Evolutionary conservation across 2,888 invertebrate genomes (phyloP), one percentile per base, ranked within the genome.

Genomic region (Xanthostigma xanthostigma): DNA sequence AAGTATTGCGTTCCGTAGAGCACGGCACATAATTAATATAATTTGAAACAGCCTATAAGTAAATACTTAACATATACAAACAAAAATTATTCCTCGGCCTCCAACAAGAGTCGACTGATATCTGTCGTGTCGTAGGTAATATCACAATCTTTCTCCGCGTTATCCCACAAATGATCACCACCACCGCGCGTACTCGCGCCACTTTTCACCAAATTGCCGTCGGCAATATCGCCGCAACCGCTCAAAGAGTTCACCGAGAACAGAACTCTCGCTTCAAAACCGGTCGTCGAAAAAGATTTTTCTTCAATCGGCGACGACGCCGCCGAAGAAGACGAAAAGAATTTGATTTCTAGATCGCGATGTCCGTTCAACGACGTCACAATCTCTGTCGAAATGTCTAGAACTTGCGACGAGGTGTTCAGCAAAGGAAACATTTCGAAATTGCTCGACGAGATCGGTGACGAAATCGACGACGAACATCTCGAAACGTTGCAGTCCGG

Each of bases 361-460:
- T 84, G 84, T 42, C 84, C 84, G 62, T 84, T 82, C 56, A 78
- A 75, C 41, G 84, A 84, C 33, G 84, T 84, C 55, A 85, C 82
- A 57, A 85, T 85, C 61, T 84, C 81, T 36, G 84, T 83, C 36
- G 83, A 82, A 50, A 84, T 83, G 64, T 83, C 81, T 57, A 84
- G 67, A 41, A 73, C 72, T 45, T 71, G 68, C 2, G 64, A 61
- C 14, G 56, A 50, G 39, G 55, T 2, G 53, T 33, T 33, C 52
- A 50, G 38, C 55, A 54, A 12, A 56, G 45, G 53, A 54, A 49
- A 52, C 51, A 45, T 52, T 55, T 37, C 34, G 54, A 55, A 35
- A 42, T 14, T 27, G 42, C 50, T 36, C 2, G 47, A 45, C 13
- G 41, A 44, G 13, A 45, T 45, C 11, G 47, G 37, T n/a, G 44